Base-by-base conservation (phyloP, 2,797 vertebrate species). In the Prunella strophiata region DNA sequence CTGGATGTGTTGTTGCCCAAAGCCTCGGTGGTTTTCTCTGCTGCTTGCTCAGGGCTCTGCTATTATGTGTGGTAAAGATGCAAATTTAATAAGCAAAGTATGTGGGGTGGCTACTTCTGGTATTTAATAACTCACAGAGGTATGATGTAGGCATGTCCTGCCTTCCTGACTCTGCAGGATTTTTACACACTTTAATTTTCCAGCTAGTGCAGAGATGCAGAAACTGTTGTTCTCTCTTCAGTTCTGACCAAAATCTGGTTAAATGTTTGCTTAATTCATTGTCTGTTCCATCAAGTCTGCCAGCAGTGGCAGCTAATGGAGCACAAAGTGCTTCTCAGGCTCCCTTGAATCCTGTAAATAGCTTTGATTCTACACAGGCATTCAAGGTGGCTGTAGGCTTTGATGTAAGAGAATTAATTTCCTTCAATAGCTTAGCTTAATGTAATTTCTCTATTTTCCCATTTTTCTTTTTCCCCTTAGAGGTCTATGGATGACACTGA, bases 81-180 rank as follows among this genome's bases (percentile, higher is more conserved):
- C 70, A 89, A n/a, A 87, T 93, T 63, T 73, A 92, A 61, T 95
- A 77, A 85, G 45, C 25, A 15, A 88, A 78, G 29, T 82, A 81
- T 85, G 83, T 71, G 73, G 78, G 52, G 74, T 68, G 55, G 74
- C 83, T 81, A 4, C 92, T 94, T 88, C 16, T 52, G 40, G 40
- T n/a, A 12, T 73, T 77, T 82, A 94, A 72, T 91, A 88, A 88
- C 34, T 82, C 25, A 8, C 42, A 57, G 71, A 67, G 38, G 38
- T 26, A 1, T 8, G 27, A 78, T 63, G 50, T 9, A 54, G 84
- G 86, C 72, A 40, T 68, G 47, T 80, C 65, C 68, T 93, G 91
- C 29, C 78, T 67, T 75, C 76, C 50, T 93, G 73, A 65, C 21
- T 5, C 43, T 30, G 45, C 42, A 8, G 0, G 7, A 27, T 63